Evolutionary conservation across 2,797 vertebrate species (phyloP), one percentile per base, ranked within the genome.

Genomic region (Lycodopsis pacificus): DNA sequence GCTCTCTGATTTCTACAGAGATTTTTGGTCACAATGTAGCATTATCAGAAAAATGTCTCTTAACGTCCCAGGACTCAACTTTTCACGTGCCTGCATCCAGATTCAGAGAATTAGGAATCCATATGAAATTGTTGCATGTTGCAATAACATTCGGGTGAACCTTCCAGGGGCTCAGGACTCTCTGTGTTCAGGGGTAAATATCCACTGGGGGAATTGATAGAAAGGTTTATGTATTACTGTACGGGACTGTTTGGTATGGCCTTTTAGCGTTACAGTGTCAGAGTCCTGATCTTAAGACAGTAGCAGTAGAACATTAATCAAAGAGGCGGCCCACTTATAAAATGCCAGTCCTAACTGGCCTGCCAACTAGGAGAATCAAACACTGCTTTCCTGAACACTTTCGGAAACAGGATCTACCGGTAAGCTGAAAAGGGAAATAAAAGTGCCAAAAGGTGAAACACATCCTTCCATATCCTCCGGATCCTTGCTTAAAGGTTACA

Each of bases 261-360:
- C 71, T 82, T 62, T 79, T 85, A 75, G 77, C 74, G 64, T 83
- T 88, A 62, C 58, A 71, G 80, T 82, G 71, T 85, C 82, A 84
- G 77, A 88, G 86, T 90, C 87, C 81, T 86, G 83, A 86, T 89
- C 86, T 73, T 32, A 65, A 78, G 77, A 88, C 80, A 54, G 77
- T 67, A 74, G 76, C 89, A 91, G 49, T 51, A 25, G 48, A 49
- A 53, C 87, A 92, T 94, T 90, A 84, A 92, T 90, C 92, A 87
- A 69, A 20, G 75, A 86, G 80, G 80, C 30, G 19, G 73, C 57
- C 88, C 73, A 69, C 74, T 88, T 83, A 77, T 75, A 84, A 89
- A 57, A 89, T 88, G 85, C 78, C 90, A 83, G 67, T 89, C 82
- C 84, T 80, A 65, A 68, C 51, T 64, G 89, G 81, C 65, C 30